phyloP scores from a whole-genome alignment of 2,113 vertebrate species.

The Gambusia holbrooki region DNA sequence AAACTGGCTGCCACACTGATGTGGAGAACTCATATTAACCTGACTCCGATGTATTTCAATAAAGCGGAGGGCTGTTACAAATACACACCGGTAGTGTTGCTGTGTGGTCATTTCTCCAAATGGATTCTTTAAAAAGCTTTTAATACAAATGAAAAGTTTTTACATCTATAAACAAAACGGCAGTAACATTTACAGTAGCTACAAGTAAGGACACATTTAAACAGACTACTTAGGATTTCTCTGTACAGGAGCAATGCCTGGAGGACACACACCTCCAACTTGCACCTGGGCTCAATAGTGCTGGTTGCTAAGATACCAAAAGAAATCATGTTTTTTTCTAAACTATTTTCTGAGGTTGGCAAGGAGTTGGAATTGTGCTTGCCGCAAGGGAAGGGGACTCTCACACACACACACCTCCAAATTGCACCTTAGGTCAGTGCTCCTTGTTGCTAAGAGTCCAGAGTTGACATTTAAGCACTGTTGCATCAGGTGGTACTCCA shows the following conservation, averaged over 20 bases:
- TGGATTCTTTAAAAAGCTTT: conserved; percentile 49
- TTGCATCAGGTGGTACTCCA: neutral
- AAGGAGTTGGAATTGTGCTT: neutral
- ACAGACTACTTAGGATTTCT: conserved; percentile 22
- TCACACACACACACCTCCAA: neutral
- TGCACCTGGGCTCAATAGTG: neutral
- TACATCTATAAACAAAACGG: conserved; percentile 66
- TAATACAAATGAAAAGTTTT: conserved; percentile 69
- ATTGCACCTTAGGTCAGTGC: neutral
- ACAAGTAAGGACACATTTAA: conserved; percentile 55
- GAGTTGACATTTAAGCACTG: neutral
- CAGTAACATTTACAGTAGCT: conserved; percentile 42
- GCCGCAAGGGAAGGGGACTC: neutral
- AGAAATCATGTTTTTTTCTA: neutral
- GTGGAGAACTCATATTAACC: conserved; percentile 94
- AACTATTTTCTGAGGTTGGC: neutral
- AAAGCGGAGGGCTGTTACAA: conserved; percentile 93
- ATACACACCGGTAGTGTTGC: conserved; percentile 23
- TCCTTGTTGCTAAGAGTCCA: neutral
- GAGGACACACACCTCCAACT: neutral
- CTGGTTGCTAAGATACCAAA: neutral
- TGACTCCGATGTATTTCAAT: conserved; percentile 97
- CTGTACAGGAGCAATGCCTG: conserved; percentile 5
- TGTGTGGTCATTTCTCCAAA: conserved; percentile 41
- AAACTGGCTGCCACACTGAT: conserved; percentile 85